Evolutionary conservation across 2,113 vertebrate genomes (phyloP).

Genomic region (Oriolus oriolus): DNA sequence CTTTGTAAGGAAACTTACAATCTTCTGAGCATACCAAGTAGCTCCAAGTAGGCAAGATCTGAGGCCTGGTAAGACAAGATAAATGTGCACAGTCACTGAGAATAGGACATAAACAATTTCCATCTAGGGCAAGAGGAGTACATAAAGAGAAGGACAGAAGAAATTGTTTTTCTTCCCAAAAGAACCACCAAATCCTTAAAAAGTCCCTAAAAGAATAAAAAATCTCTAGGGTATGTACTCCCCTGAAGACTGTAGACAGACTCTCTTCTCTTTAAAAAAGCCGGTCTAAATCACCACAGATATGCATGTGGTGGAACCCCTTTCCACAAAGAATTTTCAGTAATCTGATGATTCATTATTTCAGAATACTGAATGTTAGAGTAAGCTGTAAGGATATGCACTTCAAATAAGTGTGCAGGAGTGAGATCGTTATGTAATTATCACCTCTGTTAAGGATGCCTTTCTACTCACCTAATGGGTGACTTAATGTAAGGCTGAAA

Average conservation of each 20-base stretch:
- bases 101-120: not conserved
- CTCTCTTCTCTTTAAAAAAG: not conserved
- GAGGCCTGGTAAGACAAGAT: not conserved
- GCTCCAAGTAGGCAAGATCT: not conserved
- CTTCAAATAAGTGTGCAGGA: not conserved
- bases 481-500: not conserved
- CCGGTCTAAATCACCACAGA: not conserved
- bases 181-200: not conserved
- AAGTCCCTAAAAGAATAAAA: not conserved
- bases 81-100: not conserved
- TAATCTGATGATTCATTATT: not conserved
- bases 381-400: not conserved
- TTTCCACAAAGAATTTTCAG: not conserved
- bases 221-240: not conserved
- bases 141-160: not conserved
- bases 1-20: not conserved
- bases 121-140: not conserved
- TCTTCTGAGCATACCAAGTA: not conserved
- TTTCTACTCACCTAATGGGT: not conserved
- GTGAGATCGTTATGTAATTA: not conserved
- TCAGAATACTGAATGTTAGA: not conserved
- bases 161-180: not conserved
- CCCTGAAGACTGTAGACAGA: not conserved
- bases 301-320: rapidly evolving
- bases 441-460: not conserved